A percentile compares a stretch with the other conserved stretches of the same genome.
These are phyloP conservation scores for Oithona nana DNA, from an alignment of 2,888 invertebrate genomes.

Conservation along the genomic window DNA sequence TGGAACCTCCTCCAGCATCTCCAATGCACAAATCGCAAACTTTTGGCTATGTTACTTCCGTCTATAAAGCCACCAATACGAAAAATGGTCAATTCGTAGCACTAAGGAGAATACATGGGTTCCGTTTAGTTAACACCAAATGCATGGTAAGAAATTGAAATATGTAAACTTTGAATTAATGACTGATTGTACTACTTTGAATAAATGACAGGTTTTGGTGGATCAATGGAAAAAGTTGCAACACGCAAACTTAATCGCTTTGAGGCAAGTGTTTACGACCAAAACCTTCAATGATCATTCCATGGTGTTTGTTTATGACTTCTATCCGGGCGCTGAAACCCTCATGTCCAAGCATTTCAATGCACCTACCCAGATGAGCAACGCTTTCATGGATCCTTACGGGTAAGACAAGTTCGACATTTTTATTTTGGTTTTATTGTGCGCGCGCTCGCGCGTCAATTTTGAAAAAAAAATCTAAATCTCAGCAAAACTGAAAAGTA, in stretches of 20 bases:
- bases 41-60: conserved; percentile 54
- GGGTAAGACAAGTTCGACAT: no score
- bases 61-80: conserved; percentile 74
- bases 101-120: conserved; percentile 66
- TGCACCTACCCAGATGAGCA: conserved; percentile 17
- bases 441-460: no score
- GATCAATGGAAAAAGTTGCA: conserved; percentile 88
- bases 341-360: conserved; percentile 62
- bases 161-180: no score
- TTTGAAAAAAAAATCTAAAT: no score
- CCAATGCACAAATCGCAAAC: conserved; percentile 41
- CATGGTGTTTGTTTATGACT: conserved; percentile 87
- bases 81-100: conserved; percentile 68
- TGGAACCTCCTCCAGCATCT: conserved; percentile 42
- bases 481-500: no score
- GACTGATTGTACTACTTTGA: no score
- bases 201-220: no score
- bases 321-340: conserved; percentile 75
- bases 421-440: no score
- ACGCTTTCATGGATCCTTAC: conserved; percentile 15
- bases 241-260: conserved; percentile 81
- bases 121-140: conserved; percentile 55
- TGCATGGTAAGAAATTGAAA: no score
- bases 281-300: conserved; percentile 27
- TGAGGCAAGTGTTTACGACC: conserved; percentile 41